Evolutionary conservation across 2,113 vertebrate genomes (phyloP), one percentile per base, ranked within the genome.

Genomic region (Callithrix jacchus): DNA sequence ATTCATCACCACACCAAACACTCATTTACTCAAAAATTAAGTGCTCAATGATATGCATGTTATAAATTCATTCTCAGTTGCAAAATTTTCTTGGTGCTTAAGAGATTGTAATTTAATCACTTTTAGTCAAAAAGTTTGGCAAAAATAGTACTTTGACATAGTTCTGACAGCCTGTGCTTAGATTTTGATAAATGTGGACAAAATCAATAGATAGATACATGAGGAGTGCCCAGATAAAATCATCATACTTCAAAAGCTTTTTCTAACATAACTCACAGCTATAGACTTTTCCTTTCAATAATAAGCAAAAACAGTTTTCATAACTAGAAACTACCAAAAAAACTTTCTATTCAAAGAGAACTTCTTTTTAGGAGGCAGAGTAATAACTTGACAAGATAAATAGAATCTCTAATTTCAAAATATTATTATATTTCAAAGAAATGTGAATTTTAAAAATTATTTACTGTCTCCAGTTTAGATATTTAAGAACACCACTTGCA

Each of bases 21-120:
- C 56, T 95, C 88, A 80, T 91, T 97, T 89, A 95, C 68, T 83
- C 79, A 21, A 64, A 97, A 97, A 94, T 94, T 68, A 95, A 81
- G 79, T 68, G 35, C 79, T 95, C 74, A 83, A 13, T 88, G 77
- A 96, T 91, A 87, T 84, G 77, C 61, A 71, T 73, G 12, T 87
- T 87, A 87, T 84, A 95, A 93, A 97, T 94, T 96, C 64, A 81
- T 96, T 96, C 73, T 85, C 6, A 66, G 86, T 92, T 93, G 66
- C 64, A 96, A 83, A 87, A 37, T 96, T 81, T 95, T 96, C 68
- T 94, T 64, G 70, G 73, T 84, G 45, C 49, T 93, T 95, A 92
- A 73, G 61, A 93, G 92, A 94, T 92, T 82, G 27, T 87, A 71
- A 18, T 96, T 95, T 94, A 95, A 96, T 94, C n/a, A 71, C 68